Base-by-base conservation (phyloP, 2,797 vertebrate genomes). In the Acropternis orthonyx region DNA sequence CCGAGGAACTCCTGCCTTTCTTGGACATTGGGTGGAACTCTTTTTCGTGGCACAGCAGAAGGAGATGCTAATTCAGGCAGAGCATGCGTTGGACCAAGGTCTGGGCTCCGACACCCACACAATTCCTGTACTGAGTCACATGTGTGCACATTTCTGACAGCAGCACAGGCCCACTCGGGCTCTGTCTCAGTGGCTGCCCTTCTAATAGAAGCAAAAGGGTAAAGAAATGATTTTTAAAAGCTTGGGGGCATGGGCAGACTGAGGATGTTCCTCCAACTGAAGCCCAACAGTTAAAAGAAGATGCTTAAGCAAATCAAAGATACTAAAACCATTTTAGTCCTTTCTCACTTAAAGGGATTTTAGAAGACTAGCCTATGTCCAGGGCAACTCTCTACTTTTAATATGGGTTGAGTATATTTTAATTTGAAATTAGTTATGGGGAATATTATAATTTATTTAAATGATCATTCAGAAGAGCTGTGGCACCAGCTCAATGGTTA, bases 371-470 rank as follows among this genome's bases (percentile, higher is more conserved):
- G 88, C 94, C 94, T 37, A 76, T 10, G n/a, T 89, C 96, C 97
- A 97, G 92, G 52, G 79, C 43, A 93, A 44, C 59, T 89, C 88
- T 96, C 81, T 88, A 62, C 87, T 94, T 96, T 95, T 96, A 97
- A 96, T 94, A 90, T 48, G 82, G 28, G 46, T 62, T 84, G 82
- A 96, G 85, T 89, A 85, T 71, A 91, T 94, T 97, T 97, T 71
- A 96, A 86, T 95, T 96, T 95, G 79, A 97, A 97, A 97, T 93
- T 91, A 96, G 95, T 92, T 96, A 96, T 90, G 89, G 95, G 89
- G 93, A 97, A 96, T 51, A 84, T 82, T 79, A 76, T 93, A 66
- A 92, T 96, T 94, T 96, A 97, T 96, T 96, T 93, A 94, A 97
- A 95, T 92, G 76, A 79, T 83, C 95, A 94, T 88, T 94, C 8